Evolutionary conservation across 1,140 invertebrate species (phyloP), one percentile per base, ranked within the genome.

Genomic region (Zophobas atratus): DNA sequence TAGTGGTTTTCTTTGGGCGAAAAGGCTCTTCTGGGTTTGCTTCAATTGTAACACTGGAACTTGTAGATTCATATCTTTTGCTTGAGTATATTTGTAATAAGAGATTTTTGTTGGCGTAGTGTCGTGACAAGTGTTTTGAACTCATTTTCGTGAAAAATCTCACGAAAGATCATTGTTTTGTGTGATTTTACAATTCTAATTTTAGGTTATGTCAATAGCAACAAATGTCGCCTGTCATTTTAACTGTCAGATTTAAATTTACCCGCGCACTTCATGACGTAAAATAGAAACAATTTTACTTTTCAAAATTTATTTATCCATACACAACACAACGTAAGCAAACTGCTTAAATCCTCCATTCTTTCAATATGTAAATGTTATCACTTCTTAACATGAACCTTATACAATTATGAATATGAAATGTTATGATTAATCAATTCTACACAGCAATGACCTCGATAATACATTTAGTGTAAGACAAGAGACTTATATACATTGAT

Each of bases 251-350:
- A 8, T 4, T 46, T 4, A 46, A 46, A 46, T 46, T 46, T 8
- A 46, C 43, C 43, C 43, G 20, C 20, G 20, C 20, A 20, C 20
- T 20, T 20, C 20, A 20, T 20, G 20, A 20, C 20, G 20, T 20
- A 20, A 20, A 20, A 20, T 20, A 20, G 20, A 20, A 20, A 20
- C 20, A 20, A 20, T 20, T 20, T 41, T 67, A 67, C 33, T 67
- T 67, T 67, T 67, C 20, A 67, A 39, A 71, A n/a, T 72, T 72
- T 72, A 70, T 70, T 56, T 56, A 60, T 55, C 56, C 53, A 60
- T 75, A 75, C 72, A 75, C 72, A 75, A 75, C 72, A 75, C 72
- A 75, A 75, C 55, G 51, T 75, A 75, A 75, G 72, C 51, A 57
- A 43, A 60, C 35, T 75, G 55, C 38, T 75, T 75, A 72, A 72